Evolutionary conservation across 2,888 invertebrate genomes (phyloP).

Genomic region (Scaptomyza flava): DNA sequence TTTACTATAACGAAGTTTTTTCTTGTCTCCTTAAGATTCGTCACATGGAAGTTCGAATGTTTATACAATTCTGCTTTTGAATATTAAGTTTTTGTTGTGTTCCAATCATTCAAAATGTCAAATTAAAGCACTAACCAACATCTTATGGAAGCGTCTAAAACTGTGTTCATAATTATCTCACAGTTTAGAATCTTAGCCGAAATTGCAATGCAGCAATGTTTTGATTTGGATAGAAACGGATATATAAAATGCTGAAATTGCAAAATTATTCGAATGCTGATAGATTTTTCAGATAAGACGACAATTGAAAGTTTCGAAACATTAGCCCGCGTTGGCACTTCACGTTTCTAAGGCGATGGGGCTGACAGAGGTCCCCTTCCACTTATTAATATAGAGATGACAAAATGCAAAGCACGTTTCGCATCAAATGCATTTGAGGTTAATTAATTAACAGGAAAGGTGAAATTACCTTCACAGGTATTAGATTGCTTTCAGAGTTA

Average conservation of each 20-base stretch:
- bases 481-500: not conserved
- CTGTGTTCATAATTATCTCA: no score
- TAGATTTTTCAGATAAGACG: not conserved
- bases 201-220: no score
- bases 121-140: no score
- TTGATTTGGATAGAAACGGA: not conserved
- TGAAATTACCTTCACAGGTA: not conserved
- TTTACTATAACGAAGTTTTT: no score
- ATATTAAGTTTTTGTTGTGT: no score
- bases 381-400: constrained; percentile 9
- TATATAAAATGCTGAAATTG: not conserved
- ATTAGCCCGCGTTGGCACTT: not conserved
- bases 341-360: no score
- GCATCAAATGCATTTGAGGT: constrained; percentile 17
- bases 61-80: no score
- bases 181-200: no score
- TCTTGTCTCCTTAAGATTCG: no score
- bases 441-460: constrained; percentile 22
- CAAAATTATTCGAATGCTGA: not conserved
- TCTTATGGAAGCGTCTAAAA: no score
- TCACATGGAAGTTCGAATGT: no score
- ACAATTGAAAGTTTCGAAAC: not conserved
- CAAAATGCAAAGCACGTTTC: constrained; percentile 2
- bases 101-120: no score
- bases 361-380: not conserved